Conservation (phyloP, 1,140 invertebrate genomes). For the Sycophila sp. region DNA sequence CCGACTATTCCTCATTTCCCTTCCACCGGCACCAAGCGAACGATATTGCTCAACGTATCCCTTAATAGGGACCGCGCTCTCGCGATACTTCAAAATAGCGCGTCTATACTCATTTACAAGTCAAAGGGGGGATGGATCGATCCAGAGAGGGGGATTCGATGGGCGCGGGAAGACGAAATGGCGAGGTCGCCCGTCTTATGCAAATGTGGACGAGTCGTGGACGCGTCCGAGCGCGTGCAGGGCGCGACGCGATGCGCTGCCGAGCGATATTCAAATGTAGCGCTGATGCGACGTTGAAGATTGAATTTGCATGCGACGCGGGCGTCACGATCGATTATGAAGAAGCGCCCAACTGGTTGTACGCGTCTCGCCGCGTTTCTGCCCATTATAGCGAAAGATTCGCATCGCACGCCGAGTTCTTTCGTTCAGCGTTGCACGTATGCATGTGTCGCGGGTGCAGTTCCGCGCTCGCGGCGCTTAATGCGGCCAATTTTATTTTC, state of each 20-base stretch:
- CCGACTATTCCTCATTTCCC: neutral
- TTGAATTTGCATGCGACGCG: constrained; percentile 49
- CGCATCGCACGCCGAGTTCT: too few relatives aligned
- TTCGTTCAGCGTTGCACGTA: neutral
- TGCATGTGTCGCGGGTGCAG: neutral
- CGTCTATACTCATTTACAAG: neutral
- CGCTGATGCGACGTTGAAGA: constrained; percentile 49
- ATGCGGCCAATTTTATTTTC: neutral
- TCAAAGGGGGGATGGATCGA: neutral
- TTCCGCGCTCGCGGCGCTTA: neutral
- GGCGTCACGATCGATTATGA: neutral
- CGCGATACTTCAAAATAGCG: neutral
- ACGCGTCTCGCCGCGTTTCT: neutral
- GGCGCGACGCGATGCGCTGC: neutral
- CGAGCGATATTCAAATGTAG: constrained; percentile 54
- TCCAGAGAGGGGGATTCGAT: neutral
- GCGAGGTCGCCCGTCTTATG: neutral
- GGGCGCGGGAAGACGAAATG: neutral
- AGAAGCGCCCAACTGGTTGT: too few relatives aligned
- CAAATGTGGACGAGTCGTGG: neutral
- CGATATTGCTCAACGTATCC: neutral
- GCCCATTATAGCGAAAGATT: too few relatives aligned
- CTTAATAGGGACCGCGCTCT: neutral
- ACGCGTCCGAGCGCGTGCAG: neutral
- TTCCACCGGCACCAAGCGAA: neutral